Evolutionary conservation across 2,888 invertebrate species (phyloP).

Genomic region (Furcula furcula): DNA sequence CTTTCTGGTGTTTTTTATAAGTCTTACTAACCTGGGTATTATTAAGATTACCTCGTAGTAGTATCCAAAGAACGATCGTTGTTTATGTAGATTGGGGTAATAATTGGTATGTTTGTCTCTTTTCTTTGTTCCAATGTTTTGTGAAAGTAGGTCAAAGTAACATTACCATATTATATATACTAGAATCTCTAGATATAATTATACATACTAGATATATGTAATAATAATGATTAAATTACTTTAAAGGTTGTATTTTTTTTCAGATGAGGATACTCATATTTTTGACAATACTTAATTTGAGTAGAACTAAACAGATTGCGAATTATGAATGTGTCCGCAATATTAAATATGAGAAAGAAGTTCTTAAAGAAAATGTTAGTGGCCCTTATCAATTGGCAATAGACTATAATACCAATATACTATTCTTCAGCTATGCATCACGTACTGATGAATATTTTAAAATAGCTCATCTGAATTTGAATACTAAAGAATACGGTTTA

Average conservation of each 20-base stretch:
- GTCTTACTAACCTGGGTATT: too few species aligned
- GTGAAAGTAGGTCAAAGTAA: too few species aligned
- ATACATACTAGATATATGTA: too few species aligned
- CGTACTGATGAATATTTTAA: constrained; percentile 30
- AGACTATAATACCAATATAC: constrained; percentile 52
- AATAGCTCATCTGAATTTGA: constrained; percentile 49
- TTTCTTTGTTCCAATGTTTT: too few species aligned
- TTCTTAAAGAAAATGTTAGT: constrained; percentile 33
- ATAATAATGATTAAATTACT: too few species aligned
- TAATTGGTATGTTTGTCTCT: too few species aligned
- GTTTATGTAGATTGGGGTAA: too few species aligned
- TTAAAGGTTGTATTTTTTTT: constrained; percentile 10
- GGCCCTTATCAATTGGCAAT: constrained; percentile 59
- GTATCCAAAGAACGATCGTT: too few species aligned
- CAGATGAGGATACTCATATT: constrained; percentile 35
- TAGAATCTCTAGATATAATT: too few species aligned
- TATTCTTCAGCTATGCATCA: constrained; percentile 55
- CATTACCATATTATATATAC: too few species aligned
- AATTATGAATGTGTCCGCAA: constrained; percentile 7
- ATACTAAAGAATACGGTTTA: constrained; percentile 38
- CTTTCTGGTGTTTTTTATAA: too few species aligned
- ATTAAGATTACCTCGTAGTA: too few species aligned
- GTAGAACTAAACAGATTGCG: constrained; percentile 13
- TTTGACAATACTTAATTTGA: constrained; percentile 14
- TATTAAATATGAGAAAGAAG: constrained; percentile 28